These are phyloP conservation scores for Dorcus hopei DNA, from an alignment of 2,888 invertebrate species.

Conservation along the genomic window DNA sequence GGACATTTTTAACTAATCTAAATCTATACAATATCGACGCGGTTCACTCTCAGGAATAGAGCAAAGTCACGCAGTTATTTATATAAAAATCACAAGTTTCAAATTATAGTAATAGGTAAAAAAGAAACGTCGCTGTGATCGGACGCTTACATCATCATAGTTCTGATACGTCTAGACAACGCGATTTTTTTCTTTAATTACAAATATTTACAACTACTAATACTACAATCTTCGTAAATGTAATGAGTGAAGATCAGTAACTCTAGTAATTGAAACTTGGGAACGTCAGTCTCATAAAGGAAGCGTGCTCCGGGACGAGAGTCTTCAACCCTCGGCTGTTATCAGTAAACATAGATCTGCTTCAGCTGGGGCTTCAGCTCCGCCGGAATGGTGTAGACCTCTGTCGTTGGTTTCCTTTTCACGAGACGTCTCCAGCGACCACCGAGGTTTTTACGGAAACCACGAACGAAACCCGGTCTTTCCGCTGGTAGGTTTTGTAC, in stretches of 20 bases:
- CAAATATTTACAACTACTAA: constrained; percentile 31
- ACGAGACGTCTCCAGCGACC: constrained; percentile 83
- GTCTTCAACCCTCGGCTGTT: constrained; percentile 14
- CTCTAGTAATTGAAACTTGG: constrained; percentile 24
- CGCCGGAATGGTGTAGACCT: constrained; percentile 80
- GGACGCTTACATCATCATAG: constrained; percentile 8
- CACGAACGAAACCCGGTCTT: constrained; percentile 72
- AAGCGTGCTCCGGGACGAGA: constrained; percentile 24
- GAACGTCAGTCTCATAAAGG: constrained; percentile 44
- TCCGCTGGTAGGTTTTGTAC: constrained; percentile 66
- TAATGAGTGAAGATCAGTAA: constrained; percentile 20
- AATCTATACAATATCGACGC: constrained; percentile 21
- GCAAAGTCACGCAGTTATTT: not conserved
- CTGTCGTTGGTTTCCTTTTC: constrained; percentile 78
- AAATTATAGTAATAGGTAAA: constrained; percentile 5
- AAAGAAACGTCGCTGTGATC: constrained; percentile 16
- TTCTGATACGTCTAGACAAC: constrained; percentile 3
- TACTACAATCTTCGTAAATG: constrained; percentile 22
- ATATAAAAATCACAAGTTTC: constrained; percentile 17
- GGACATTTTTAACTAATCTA: constrained; percentile 21
- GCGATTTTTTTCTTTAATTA: constrained; percentile 2
- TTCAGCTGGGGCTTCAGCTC: constrained; percentile 84
- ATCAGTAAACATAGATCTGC: constrained; percentile 83
- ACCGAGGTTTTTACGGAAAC: constrained; percentile 81
- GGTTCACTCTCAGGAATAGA: not conserved